Conservation (phyloP, 2,113 vertebrate species). For the Scytalopus superciliaris region DNA sequence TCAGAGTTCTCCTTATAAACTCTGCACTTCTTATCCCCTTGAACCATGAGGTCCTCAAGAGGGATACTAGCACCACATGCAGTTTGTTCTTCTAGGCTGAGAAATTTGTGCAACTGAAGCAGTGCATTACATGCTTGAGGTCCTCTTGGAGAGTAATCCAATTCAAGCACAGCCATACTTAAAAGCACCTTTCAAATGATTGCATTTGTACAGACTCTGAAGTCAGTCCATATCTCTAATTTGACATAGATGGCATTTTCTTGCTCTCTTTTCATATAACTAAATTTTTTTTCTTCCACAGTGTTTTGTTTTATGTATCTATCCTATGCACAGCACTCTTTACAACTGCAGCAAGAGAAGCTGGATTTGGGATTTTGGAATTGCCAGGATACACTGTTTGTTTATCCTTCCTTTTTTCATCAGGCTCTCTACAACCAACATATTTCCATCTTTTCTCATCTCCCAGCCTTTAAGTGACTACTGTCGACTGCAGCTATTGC, state of each 20-base stretch:
- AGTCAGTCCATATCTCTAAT: background rate
- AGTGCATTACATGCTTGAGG: background rate
- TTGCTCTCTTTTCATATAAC: background rate
- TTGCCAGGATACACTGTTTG: background rate
- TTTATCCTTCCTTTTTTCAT: background rate
- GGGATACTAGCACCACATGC: background rate
- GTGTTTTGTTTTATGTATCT: background rate
- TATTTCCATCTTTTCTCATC: background rate
- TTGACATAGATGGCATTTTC: background rate
- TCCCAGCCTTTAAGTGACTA: background rate
- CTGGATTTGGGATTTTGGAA: background rate
- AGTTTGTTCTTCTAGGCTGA: background rate
- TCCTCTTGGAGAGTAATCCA: background rate
- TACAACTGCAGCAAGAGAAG: background rate
- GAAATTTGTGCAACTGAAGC: background rate
- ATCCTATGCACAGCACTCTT: background rate
- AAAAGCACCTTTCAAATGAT: background rate
- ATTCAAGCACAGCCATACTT: background rate
- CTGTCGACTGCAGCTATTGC: fast-evolving
- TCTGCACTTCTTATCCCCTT: background rate
- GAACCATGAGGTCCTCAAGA: background rate
- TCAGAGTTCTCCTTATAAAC: background rate
- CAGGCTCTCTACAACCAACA: background rate
- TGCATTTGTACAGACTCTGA: background rate
- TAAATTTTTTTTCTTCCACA: background rate